These are phyloP conservation scores for Linurgus olivaceus DNA, from an alignment of 2,797 vertebrate species.

Conservation along the genomic window DNA sequence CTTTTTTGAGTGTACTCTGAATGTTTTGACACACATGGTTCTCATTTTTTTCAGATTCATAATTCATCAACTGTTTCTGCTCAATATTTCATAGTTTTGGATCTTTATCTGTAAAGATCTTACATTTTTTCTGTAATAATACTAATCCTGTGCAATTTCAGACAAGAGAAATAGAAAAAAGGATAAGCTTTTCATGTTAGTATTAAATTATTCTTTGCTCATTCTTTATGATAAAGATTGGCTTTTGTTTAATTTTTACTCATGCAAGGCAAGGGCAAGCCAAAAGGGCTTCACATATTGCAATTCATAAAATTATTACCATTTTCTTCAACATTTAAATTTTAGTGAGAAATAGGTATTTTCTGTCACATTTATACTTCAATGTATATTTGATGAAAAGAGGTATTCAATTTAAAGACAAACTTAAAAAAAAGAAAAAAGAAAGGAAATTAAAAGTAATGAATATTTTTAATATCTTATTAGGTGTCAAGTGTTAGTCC, in stretches of 20 bases:
- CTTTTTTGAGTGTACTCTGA: not conserved
- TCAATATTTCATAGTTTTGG: not conserved
- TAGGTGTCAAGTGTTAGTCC: not conserved
- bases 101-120: not conserved
- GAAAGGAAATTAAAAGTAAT: accelerated
- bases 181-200: not conserved
- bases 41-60: not conserved
- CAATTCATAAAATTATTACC: not conserved
- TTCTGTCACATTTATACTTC: not conserved
- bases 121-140: not conserved
- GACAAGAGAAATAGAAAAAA: not conserved
- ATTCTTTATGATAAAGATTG: not conserved
- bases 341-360: not conserved
- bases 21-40: not conserved
- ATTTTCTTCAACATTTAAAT: not conserved
- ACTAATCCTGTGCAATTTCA: not conserved
- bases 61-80: not conserved
- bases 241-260: not conserved
- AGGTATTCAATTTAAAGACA: not conserved
- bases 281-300: not conserved
- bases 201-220: not conserved
- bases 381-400: not conserved
- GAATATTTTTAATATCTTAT: not conserved
- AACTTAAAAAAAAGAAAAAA: accelerated
- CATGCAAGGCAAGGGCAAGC: not conserved